Evolutionary conservation across 2,888 invertebrate species (phyloP).

Genomic region (Troilus luridus): DNA sequence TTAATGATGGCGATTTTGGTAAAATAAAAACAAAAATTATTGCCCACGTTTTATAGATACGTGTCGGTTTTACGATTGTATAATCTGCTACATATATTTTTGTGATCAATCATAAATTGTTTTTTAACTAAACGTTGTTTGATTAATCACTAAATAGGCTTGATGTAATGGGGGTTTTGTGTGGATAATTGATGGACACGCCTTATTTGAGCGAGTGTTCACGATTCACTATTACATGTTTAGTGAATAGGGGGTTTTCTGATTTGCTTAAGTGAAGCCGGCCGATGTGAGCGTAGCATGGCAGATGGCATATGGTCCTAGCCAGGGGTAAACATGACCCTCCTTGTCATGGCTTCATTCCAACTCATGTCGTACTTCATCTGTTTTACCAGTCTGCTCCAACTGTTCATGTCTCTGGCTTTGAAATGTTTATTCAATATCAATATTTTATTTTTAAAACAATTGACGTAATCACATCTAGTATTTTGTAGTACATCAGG

Average conservation of each 20-base stretch:
- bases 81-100: too few relatives aligned
- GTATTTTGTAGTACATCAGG: too few relatives aligned
- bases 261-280: conserved; percentile 23
- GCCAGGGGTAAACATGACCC: conserved; percentile 28
- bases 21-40: too few relatives aligned
- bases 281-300: not conserved
- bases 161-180: not conserved
- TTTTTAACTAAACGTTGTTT: not conserved
- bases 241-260: not conserved
- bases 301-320: conserved; percentile 38
- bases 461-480: too few relatives aligned
- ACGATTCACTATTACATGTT: too few relatives aligned
- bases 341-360: conserved; percentile 36
- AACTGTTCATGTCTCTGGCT: not conserved
- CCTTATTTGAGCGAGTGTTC: not conserved
- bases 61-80: not conserved
- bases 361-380: not conserved
- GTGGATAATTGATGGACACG: conserved; percentile 12
- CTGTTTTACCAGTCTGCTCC: not conserved
- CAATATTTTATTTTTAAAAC: too few relatives aligned
- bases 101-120: not conserved
- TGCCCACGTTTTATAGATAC: too few relatives aligned
- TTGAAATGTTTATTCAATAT: not conserved
- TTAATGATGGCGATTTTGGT: too few relatives aligned
- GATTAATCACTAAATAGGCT: not conserved